Conservation (phyloP, 2,113 vertebrate genomes). For the Struthidea cinerea region DNA sequence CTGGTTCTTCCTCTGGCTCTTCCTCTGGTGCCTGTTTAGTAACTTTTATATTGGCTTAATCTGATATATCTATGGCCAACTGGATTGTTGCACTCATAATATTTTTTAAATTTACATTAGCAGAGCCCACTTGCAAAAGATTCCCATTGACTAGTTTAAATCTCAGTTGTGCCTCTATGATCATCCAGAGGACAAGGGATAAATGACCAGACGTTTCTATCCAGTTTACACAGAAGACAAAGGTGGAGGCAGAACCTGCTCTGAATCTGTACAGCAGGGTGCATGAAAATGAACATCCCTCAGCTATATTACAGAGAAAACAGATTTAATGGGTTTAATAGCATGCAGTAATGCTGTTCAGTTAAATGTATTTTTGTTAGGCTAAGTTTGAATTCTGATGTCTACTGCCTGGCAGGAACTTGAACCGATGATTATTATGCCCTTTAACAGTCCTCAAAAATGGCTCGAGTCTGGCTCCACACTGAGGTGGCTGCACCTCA, state of each 20-base stretch:
- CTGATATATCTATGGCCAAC: neutral
- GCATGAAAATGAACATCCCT: neutral
- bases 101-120: neutral
- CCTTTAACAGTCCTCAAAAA: neutral
- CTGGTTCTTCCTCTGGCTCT: neutral
- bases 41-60: conserved; percentile 28
- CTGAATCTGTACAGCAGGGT: neutral
- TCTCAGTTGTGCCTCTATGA: neutral
- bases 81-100: neutral
- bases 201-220: neutral
- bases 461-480: neutral
- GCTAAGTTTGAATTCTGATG: neutral
- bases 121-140: neutral
- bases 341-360: neutral
- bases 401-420: neutral
- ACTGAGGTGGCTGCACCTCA: neutral
- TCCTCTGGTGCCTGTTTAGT: neutral
- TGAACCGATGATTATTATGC: neutral
- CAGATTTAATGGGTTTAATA: neutral
- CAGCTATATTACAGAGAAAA: neutral
- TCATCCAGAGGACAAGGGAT: neutral
- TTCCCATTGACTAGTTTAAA: neutral
- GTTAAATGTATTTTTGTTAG: neutral
- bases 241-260: neutral
- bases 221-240: neutral